phyloP scores from a whole-genome alignment of 1,140 invertebrate species.

The Musca vetustissima region DNA sequence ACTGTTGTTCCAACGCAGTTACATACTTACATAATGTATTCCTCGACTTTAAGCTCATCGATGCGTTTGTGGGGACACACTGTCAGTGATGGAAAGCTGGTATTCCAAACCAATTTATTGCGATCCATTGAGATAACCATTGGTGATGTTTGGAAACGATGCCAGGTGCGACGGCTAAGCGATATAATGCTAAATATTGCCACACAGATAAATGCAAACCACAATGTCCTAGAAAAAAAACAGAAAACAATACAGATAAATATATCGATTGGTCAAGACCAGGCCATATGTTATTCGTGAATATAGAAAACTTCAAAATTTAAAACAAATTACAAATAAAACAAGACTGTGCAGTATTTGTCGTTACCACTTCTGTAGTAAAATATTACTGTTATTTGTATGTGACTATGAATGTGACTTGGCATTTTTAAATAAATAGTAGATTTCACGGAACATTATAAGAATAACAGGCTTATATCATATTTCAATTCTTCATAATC shows the following conservation, averaged over 20 bases:
- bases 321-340: too few species aligned
- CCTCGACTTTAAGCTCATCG: slow-evolving; percentile 57
- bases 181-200: slow-evolving; percentile 57
- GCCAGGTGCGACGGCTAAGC: slow-evolving; percentile 63
- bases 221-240: slow-evolving; percentile 51
- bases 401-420: too few species aligned
- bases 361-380: too few species aligned
- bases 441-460: too few species aligned
- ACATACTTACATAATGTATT: slow-evolving; percentile 56
- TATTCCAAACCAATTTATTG: slow-evolving; percentile 71
- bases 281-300: not conserved
- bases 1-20: not conserved
- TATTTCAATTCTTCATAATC: too few species aligned
- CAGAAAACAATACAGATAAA: not conserved
- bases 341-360: too few species aligned
- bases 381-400: too few species aligned
- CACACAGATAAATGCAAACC: slow-evolving; percentile 55
- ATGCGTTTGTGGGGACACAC: slow-evolving; percentile 60
- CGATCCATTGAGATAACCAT: slow-evolving; percentile 74
- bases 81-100: slow-evolving; percentile 65
- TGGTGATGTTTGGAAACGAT: slow-evolving; percentile 67
- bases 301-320: not conserved
- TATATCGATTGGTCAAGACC: not conserved
- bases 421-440: too few species aligned
- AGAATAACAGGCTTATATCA: too few species aligned